phyloP scores from a whole-genome alignment of 1,140 invertebrate genomes.

The Drosophila saltans region DNA sequence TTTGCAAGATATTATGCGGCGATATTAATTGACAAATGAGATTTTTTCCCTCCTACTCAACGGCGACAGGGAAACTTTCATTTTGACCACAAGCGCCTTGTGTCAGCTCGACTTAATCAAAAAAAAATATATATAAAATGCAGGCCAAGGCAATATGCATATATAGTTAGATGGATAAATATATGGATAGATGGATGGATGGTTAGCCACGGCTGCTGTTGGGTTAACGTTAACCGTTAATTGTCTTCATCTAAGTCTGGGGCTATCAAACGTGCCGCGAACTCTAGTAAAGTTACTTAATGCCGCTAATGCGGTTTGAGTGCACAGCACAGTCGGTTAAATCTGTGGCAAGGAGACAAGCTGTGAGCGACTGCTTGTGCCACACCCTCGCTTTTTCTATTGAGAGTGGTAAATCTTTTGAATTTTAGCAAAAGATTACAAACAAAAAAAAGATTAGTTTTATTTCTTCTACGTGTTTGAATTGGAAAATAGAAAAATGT shows the following conservation, averaged over 20 bases:
- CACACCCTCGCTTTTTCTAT: background rate
- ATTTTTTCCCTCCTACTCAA: constrained; percentile 82
- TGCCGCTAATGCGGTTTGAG: constrained; percentile 56
- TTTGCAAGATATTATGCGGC: constrained; percentile 75
- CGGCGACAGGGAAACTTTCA: constrained; percentile 80
- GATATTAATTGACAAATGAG: constrained; percentile 83
- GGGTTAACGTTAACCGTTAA: constrained; percentile 48
- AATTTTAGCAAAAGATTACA: background rate
- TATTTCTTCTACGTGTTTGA: no score
- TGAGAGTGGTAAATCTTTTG: background rate
- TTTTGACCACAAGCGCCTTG: constrained; percentile 77
- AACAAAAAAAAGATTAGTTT: no score
- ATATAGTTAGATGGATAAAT: constrained; percentile 20
- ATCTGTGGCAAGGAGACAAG: constrained; percentile 43
- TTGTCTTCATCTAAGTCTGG: constrained; percentile 29
- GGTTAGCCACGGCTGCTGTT: constrained; percentile 31
- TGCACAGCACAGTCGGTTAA: constrained; percentile 27
- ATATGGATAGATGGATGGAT: constrained; percentile 32
- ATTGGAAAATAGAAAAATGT: no score
- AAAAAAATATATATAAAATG: constrained; percentile 43
- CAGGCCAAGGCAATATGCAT: constrained; percentile 69
- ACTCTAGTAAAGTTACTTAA: constrained; percentile 61
- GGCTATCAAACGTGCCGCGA: constrained; percentile 57
- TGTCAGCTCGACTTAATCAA: constrained; percentile 48
- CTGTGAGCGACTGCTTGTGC: constrained; percentile 29